Evolutionary conservation across 1,140 invertebrate genomes (phyloP), one percentile per base, ranked within the genome.

Genomic region (Drosophila tani): DNA sequence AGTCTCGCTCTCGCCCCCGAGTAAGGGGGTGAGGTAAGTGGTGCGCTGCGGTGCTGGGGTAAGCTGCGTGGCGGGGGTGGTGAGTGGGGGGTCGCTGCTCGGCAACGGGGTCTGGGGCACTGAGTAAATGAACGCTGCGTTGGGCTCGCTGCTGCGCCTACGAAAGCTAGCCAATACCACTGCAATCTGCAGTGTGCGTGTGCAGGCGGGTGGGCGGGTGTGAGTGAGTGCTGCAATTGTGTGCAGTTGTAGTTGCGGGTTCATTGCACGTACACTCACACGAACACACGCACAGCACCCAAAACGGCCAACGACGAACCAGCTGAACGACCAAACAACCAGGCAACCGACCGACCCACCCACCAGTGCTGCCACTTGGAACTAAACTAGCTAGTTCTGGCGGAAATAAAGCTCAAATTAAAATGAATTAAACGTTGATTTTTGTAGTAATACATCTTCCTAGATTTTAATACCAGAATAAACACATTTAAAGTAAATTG

Each of bases 191-290:
- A 40, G 35, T 47, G 51, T 32, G 45, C 32, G 41, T 68, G 46
- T 68, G 66, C 45, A 14, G 65, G 65, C 45, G 62, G 35, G 24
- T 60, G 55, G 38, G 56, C 41, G 57, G 32, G 56, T 21, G 50
- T 49, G 35, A 59, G 57, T 45, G 74, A 58, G 71, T 58, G 70
- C 46, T 83, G 74, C 68, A 73, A 53, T 73, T 81, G 59, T 71
- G 55, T 76, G 77, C 56, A 74, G 77, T 75, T 80, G 69, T 74
- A 79, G 71, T 76, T 81, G 79, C 74, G 83, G 60, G 82, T 86
- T 86, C 82, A 86, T 82, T 86, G 82, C 82, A 87, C 83, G 83
- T 86, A 87, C 67, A 74, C 49, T 55, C 19, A 47, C 69, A 79
- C 77, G 40, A 27, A 46, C 47, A 56, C 46, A 55, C 41, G 47